Evolutionary conservation across 2,113 vertebrate species (phyloP), one percentile per base, ranked within the genome.

Genomic region (Enhydra lutris): DNA sequence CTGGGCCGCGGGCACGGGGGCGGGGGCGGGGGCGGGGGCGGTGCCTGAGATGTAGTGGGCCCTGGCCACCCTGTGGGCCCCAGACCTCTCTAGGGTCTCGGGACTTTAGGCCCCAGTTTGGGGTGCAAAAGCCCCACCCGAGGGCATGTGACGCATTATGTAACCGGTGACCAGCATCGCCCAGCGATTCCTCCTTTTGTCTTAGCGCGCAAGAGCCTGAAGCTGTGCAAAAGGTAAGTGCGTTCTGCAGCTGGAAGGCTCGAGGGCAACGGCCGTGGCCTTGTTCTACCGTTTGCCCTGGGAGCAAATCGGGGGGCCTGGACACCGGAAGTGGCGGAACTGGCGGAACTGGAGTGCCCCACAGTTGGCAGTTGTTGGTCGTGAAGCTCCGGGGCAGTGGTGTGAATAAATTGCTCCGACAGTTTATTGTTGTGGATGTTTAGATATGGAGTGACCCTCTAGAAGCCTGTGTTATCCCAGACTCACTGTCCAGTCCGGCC

Each of bases 141-240:
- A 47, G 57, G 50, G 47, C 88, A 14, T 11, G 4, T 23, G 86
- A 67, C 82, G 26, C 67, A 11, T 98, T 98, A 95, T 42, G 94
- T 97, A 98, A 97, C 39, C 7, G 24, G 31, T 11, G 29, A 9
- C 7, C n/a, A 0, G 69, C 26, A 0, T 9, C 34, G 61, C 83
- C 13, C 24, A 15, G 61, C 26, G 23, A 61, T 52, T 73, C 55
- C 26, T 39, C 82, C 78, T 91, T 78, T 93, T 91, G 89, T 93
- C 42, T 47, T 36, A 7, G 52, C 4, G 5, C 36, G 26, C 82
- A 0, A 5, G 57, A 24, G 73, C 29, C 2, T 3, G 79, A 26
- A 8, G 39, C 45, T 31, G 8, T 13, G 7, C 61, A 4, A 4
- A 4, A 26, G 39, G n/a, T 7, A 7, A 21, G 52, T 3, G 89